Conservation (phyloP, 2,113 vertebrate genomes). For the Lota lota region DNA sequence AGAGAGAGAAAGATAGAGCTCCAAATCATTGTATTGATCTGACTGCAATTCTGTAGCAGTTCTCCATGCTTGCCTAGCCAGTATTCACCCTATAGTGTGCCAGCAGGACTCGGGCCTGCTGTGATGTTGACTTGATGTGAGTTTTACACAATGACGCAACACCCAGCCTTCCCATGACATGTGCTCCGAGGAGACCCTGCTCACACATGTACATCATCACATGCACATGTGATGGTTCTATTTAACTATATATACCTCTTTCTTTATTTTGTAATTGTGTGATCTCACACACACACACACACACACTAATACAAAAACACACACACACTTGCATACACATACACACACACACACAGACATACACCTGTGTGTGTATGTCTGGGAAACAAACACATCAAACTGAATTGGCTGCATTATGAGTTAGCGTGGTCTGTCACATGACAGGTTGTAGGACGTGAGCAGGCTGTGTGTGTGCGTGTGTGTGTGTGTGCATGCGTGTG, state of each 20-base stretch:
- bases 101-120: not conserved
- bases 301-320: no score
- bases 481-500: slow-evolving; percentile 26
- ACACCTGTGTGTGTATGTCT: no score
- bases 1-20: not conserved
- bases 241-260: no score
- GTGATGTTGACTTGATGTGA: slow-evolving; percentile 27
- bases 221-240: no score
- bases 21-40: not conserved
- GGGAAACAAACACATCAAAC: no score
- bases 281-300: no score
- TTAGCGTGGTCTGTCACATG: slow-evolving; percentile 47
- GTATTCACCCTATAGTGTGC: not conserved
- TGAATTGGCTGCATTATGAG: slow-evolving; percentile 40
- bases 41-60: slow-evolving; percentile 1
- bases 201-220: no score
- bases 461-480: slow-evolving; percentile 50
- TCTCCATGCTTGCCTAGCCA: slow-evolving; percentile 31
- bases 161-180: not conserved
- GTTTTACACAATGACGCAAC: not conserved
- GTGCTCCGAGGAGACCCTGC: no score
- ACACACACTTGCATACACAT: slow-evolving; percentile 5
- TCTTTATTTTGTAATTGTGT: not conserved
- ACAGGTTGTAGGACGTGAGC: slow-evolving; percentile 47
- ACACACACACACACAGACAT: not conserved